Evolutionary conservation across 1,140 invertebrate genomes (phyloP), one percentile per base, ranked within the genome.

Genomic region (Camponotus floridanus): DNA sequence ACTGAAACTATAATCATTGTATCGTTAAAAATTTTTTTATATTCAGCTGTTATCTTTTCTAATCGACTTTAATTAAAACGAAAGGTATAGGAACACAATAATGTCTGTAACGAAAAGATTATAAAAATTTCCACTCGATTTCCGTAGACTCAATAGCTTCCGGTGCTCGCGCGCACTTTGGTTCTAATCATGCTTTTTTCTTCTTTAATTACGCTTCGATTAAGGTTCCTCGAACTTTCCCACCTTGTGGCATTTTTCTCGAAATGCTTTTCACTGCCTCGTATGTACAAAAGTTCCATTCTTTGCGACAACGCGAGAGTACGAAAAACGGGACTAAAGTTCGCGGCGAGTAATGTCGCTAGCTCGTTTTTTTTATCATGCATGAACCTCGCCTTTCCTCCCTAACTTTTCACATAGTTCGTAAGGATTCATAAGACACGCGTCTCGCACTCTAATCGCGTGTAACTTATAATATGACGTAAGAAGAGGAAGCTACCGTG

Each of bases 381-480:
- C 48, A 5, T 18, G 4, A 51, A 15, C 15, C 73, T 61, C 31
- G 33, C 21, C 11, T 15, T 71, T 64, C 71, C 57, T 21, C 15
- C 31, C 55, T 76, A 33, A 45, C 45, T 73, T 59, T 84, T 83
- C 31, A 64, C 61, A 33, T 86, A 73, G 55, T 0, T 76, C 11
- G 18, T 88, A 83, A 88, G 64, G 33, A 74, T 59, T 59, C 21
- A 51, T 71, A 79, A 83, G 15, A 65, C 62, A 2, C 83, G 55
- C 45, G 45, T 48, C 45, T 88, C 84, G 73, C 76, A 64, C 76
- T 79, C 76, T 83, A 86, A 85, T 87, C 62, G 67, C 81, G 64
- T 36, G 68, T 87, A 87, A 84, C 85, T 78, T 90, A 90, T 18
- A 51, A 89, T 26, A 26, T 73, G 79, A 88, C 76, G 79, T 84